Conservation (phyloP, 2,113 vertebrate species). For the Epinephelus lanceolatus region DNA sequence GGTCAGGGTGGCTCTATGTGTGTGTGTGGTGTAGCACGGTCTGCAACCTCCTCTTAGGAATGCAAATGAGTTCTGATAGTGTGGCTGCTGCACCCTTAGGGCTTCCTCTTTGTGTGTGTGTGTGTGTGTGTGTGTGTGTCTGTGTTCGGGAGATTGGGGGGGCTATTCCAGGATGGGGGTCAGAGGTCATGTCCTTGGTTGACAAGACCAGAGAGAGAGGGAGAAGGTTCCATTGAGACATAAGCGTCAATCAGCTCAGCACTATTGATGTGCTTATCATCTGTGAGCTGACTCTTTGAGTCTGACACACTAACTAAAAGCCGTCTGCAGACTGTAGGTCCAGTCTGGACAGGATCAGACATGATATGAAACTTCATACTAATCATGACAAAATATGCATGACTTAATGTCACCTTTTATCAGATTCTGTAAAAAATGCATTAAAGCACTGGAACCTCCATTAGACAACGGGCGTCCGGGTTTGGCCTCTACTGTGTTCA, state of each 20-base stretch:
- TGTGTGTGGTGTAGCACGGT: constrained; percentile 16
- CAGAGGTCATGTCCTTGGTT: constrained; percentile 62
- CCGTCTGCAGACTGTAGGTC: background rate
- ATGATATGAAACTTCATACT: background rate
- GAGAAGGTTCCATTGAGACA: background rate
- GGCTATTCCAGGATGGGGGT: constrained; percentile 30
- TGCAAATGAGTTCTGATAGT: constrained; percentile 50
- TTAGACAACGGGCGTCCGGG: background rate
- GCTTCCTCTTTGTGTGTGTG: background rate
- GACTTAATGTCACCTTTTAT: background rate
- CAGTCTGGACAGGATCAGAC: background rate
- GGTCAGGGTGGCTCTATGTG: constrained; percentile 52
- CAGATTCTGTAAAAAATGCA: background rate
- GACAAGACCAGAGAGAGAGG: constrained; percentile 4
- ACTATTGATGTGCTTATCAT: background rate
- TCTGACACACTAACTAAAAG: background rate
- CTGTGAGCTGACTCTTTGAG: background rate
- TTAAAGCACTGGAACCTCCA: background rate
- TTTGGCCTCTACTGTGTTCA: background rate
- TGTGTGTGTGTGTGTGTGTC: constrained; percentile 24
- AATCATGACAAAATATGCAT: background rate
- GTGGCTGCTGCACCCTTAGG: background rate
- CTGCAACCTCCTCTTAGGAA: constrained; percentile 25
- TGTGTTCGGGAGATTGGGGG: constrained; percentile 48
- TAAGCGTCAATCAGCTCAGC: background rate